Base-by-base conservation (phyloP, 2,797 vertebrate genomes). In the Sciurus vulgaris region DNA sequence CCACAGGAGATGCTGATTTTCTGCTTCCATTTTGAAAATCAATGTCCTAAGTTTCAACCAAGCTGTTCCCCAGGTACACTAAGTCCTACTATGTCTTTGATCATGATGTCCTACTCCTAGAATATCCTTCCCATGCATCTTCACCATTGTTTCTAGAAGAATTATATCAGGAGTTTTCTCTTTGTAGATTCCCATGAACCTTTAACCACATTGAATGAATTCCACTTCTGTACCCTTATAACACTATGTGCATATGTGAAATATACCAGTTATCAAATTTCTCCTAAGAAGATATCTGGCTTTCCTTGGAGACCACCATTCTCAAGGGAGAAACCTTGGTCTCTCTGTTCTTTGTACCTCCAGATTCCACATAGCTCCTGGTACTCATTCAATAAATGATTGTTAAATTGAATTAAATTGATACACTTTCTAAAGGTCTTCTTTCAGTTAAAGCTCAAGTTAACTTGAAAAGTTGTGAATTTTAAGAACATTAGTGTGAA, bases 391-490 rank as follows among this genome's bases (percentile, higher is more conserved):
- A 85, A 20, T 59, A 94, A 91, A 83, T 49, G 38, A 47, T 65
- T 61, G 5, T 65, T 81, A 83, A 89, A 74, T 49, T 84, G 67
- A 61, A 87, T 74, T 92, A 86, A 92, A 28, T n/a, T 67, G 51
- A 44, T 49, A 49, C 12, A 84, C 59, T 47, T 89, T 51, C 22
- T 81, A 84, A 94, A 94, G 63, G 12, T 67, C 17, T 69, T 84
- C 28, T 82, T 91, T 51, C 67, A 90, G 73, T 76, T 74, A 85
- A 47, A 54, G 18, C 41, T 87, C 30, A 93, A 28, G 91, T 89
- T 93, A 74, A 56, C 54, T 90, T 85, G 14, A 82, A 84, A 91
- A 89, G 44, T 74, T 84, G 47, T 79, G n/a, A 94, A 91, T 93
- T 89, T 30, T 17, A 51, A 77, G 41, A 94, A 79, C 38, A 22